phyloP scores from a whole-genome alignment of 2,797 vertebrate species.

The Discoglossus pictus region DNA sequence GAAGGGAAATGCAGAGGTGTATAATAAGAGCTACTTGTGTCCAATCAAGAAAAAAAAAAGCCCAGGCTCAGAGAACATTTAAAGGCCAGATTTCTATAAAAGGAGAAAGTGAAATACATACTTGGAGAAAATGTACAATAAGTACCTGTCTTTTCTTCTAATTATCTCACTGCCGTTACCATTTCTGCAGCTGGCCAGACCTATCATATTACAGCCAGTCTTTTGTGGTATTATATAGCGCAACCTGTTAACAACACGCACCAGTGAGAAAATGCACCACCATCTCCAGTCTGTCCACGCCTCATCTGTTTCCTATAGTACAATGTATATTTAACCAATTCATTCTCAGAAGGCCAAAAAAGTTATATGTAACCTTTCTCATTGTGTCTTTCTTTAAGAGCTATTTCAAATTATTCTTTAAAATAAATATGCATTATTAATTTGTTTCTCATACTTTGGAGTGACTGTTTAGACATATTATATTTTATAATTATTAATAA shows the following conservation, averaged over 20 bases:
- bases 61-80: slow-evolving; percentile 78
- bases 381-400: too few relatives aligned
- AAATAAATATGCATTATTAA: too few relatives aligned
- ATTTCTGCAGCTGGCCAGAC: slow-evolving; percentile 72
- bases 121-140: slow-evolving; percentile 59
- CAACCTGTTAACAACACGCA: slow-evolving; percentile 39
- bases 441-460: too few relatives aligned
- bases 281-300: too few relatives aligned
- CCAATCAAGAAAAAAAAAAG: slow-evolving; percentile 74
- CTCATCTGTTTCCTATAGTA: too few relatives aligned
- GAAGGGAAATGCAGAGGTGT: slow-evolving; percentile 19
- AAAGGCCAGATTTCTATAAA: slow-evolving; percentile 92
- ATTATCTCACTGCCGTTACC: slow-evolving; percentile 59
- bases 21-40: slow-evolving; percentile 40
- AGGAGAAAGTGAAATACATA: slow-evolving; percentile 55
- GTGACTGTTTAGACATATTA: background rate
- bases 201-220: slow-evolving; percentile 64
- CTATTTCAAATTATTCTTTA: too few relatives aligned
- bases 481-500: background rate
- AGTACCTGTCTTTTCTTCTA: slow-evolving; percentile 60
- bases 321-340: too few relatives aligned
- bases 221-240: slow-evolving; percentile 61
- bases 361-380: too few relatives aligned
- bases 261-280: slow-evolving; percentile 30
- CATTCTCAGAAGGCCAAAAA: too few relatives aligned